Evolutionary conservation across 1,140 invertebrate genomes (phyloP).

Genomic region (Bombus breviceps): DNA sequence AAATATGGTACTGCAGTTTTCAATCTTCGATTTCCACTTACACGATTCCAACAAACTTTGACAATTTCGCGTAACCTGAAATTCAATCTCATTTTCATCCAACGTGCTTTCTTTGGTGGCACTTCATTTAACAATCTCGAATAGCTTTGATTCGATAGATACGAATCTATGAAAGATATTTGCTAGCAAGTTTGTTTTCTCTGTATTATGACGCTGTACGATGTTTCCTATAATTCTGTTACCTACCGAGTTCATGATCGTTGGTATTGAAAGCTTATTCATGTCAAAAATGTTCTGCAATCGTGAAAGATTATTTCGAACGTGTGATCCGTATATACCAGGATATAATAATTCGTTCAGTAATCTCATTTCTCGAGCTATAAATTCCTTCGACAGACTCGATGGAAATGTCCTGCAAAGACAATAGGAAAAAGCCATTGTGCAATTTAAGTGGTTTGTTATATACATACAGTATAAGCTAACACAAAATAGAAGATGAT

Average conservation of each 20-base stretch:
- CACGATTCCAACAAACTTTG: conserved; percentile 83
- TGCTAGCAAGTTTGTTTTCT: neutral
- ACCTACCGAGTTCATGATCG: conserved; percentile 70
- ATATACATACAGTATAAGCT: no score
- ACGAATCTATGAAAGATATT: neutral
- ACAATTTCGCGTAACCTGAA: conserved; percentile 82
- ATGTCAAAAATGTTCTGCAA: conserved; percentile 78
- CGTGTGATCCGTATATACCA: conserved; percentile 56
- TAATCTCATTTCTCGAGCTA: conserved; percentile 66
- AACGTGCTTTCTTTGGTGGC: neutral
- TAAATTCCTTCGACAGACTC: conserved; percentile 56
- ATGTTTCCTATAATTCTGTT: neutral
- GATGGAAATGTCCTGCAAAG: conserved; percentile 56
- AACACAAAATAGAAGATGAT: no score
- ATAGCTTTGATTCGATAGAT: no score
- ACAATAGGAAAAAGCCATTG: neutral
- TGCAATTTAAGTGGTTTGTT: neutral
- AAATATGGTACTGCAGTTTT: conserved; percentile 85
- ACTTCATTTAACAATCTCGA: neutral
- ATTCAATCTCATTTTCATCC: neutral
- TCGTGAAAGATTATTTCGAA: conserved; percentile 62
- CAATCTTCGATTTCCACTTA: conserved; percentile 85
- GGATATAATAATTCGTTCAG: conserved; percentile 67
- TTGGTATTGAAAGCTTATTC: conserved; percentile 75
- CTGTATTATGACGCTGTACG: neutral